A percentile compares a stretch with the other conserved stretches of the same genome.
phyloP scores from a whole-genome alignment of 2,797 vertebrate genomes.

The Lithobates pipiens region DNA sequence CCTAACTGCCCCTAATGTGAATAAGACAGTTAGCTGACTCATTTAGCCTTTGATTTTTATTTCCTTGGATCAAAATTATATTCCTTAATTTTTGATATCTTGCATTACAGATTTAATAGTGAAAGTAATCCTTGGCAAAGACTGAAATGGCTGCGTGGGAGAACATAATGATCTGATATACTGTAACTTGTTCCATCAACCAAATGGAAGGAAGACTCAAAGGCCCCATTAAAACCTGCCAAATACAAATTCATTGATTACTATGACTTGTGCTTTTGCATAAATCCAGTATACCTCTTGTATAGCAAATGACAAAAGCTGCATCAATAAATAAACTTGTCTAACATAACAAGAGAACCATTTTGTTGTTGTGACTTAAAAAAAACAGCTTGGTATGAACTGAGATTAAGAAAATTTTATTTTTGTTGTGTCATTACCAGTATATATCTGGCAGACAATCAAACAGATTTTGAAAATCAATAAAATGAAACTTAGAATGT shows the following conservation, averaged over 20 bases:
- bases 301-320: background rate
- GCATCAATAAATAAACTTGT: background rate
- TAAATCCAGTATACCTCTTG: background rate
- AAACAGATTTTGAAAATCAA: constrained; percentile 41
- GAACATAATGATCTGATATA: background rate
- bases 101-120: too few relatives aligned
- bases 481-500: constrained; percentile 16
- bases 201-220: background rate
- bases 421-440: constrained; percentile 6
- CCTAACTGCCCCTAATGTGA: too few relatives aligned
- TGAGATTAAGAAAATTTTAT: background rate
- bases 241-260: background rate
- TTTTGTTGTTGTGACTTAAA: background rate
- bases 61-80: too few relatives aligned
- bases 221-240: background rate
- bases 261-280: background rate
- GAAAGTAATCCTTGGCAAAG: too few relatives aligned
- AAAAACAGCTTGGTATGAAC: background rate
- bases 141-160: background rate
- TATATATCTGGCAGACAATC: constrained; percentile 52
- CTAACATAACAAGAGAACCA: background rate
- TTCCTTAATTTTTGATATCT: too few relatives aligned
- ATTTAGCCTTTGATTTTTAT: too few relatives aligned
- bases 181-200: background rate
- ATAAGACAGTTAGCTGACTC: too few relatives aligned